Evolutionary conservation across 2,888 invertebrate genomes (phyloP), one percentile per base, ranked within the genome.

Genomic region (Cristatella mucedo): DNA sequence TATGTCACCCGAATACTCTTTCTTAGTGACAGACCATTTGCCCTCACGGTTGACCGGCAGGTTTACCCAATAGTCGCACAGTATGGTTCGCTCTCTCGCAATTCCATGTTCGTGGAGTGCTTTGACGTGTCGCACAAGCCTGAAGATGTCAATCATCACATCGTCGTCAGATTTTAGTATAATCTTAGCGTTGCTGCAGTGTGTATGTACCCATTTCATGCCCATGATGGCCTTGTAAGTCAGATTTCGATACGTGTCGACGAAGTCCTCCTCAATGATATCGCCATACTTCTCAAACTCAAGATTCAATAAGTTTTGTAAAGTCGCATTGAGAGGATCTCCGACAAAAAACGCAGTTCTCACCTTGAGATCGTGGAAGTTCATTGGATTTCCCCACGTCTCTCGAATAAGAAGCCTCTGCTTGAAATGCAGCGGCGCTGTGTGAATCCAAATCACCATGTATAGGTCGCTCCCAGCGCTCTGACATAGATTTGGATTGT

Each of bases 121-220:
- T 16, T 41, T 29, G 7, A 54, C 33, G 24, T 52, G 51, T 11
- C 47, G 26, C 39, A 52, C 2, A 21, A 65, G 41, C 3, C 51
- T 46, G 39, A 82, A 62, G 61, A 64, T 56, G 42, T 69, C 66
- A 11, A 68, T 59, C 41, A 68, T 57, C 31, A 68, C 66, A 41
- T 69, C 69, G 47, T 69, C 69, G 43, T 69, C 69, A 1, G 65
- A 57, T 49, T 69, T 69, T 9, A 69, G 52, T 5, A 69, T 54
- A 47, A 55, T 66, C 16, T 50, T 48, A 1, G 61, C 59, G 26
- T 55, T 46, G 4, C 42, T 46, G 47, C 69, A 69, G 46, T 56
- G 56, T 15, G 47, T 52, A 2, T 59, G 50, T 3, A 64, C 56
- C 69, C 69, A 69, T 45, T 65, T 58, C 19, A 63, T 44, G 1